Evolutionary conservation across 1,140 invertebrate species (phyloP).

Genomic region (Bombus sylvicola): DNA sequence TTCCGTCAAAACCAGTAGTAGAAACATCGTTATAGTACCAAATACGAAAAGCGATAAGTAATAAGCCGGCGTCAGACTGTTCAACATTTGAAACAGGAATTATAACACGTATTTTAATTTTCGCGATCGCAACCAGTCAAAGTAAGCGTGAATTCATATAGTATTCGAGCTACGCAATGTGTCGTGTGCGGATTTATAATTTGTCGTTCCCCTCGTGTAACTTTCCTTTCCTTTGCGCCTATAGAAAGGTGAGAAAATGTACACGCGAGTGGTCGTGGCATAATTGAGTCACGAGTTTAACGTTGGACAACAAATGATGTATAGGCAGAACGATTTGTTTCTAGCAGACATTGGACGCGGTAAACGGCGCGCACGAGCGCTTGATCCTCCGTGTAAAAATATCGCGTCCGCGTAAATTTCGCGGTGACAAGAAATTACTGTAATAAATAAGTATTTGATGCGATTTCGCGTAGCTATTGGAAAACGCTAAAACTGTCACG

Average conservation of each 20-base stretch:
- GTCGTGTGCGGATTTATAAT: not conserved
- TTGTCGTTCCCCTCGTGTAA: not conserved
- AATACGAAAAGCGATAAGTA: not conserved
- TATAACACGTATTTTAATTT: too few relatives aligned
- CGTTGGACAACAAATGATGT: constrained; percentile 12
- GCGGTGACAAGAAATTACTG: constrained; percentile 32
- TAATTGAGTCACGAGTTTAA: constrained; percentile 36
- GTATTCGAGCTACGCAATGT: not conserved
- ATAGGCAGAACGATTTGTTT: constrained; percentile 11
- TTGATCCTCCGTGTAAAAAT: constrained; percentile 3
- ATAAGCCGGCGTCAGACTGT: not conserved
- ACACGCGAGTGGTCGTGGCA: not conserved
- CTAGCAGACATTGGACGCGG: not conserved
- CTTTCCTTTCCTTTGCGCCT: not conserved
- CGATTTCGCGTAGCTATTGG: constrained; percentile 2
- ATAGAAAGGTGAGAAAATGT: not conserved
- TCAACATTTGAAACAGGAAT: not conserved
- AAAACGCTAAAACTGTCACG: constrained; percentile 33
- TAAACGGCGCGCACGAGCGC: constrained; percentile 26
- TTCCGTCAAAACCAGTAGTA: not conserved
- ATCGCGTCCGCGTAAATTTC: constrained; percentile 20
- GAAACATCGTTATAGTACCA: not conserved
- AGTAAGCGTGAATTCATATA: not conserved
- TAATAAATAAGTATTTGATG: constrained; percentile 36
- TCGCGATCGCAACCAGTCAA: not conserved